phyloP scores from a whole-genome alignment of 2,888 invertebrate species.

The Trissolcus japonicus region DNA sequence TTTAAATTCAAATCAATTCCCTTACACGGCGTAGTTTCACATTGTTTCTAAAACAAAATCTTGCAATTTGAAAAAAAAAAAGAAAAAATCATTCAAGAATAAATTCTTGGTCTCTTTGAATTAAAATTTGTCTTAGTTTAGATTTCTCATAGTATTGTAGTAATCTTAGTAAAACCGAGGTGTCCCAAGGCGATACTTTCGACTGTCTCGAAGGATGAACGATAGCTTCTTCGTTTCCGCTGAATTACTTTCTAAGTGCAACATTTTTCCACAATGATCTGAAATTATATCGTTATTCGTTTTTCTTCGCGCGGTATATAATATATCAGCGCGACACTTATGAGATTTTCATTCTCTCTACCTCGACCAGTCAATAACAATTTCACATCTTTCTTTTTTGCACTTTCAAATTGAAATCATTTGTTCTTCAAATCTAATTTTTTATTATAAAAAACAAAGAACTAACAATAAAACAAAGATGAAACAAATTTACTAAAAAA shows the following conservation, averaged over 20 bases:
- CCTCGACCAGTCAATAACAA: constrained; percentile 7
- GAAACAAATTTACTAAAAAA: not conserved
- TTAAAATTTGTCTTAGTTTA: not conserved
- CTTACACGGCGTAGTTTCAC: too few relatives aligned
- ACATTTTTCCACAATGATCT: constrained; percentile 38
- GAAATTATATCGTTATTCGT: constrained; percentile 29
- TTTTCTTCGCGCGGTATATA: constrained; percentile 20
- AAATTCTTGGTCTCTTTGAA: not conserved
- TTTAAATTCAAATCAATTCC: not conserved
- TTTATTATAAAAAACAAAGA: too few relatives aligned
- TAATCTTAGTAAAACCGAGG: constrained; percentile 37
- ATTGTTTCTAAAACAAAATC: not conserved
- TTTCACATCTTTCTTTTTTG: not conserved
- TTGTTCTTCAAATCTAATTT: not conserved
- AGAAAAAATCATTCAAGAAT: too few relatives aligned
- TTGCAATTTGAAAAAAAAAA: not conserved
- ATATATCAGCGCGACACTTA: constrained; percentile 27
- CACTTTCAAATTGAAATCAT: not conserved
- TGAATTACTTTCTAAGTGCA: constrained; percentile 38
- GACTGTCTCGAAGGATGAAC: constrained; percentile 27
- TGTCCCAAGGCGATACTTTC: constrained; percentile 41
- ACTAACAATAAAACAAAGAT: not conserved
- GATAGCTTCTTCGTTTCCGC: constrained; percentile 26
- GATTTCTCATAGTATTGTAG: constrained; percentile 11
- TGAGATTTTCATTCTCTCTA: constrained; percentile 29